Conservation (phyloP, 2,888 invertebrate genomes). For the Cheilosia vulpina region DNA sequence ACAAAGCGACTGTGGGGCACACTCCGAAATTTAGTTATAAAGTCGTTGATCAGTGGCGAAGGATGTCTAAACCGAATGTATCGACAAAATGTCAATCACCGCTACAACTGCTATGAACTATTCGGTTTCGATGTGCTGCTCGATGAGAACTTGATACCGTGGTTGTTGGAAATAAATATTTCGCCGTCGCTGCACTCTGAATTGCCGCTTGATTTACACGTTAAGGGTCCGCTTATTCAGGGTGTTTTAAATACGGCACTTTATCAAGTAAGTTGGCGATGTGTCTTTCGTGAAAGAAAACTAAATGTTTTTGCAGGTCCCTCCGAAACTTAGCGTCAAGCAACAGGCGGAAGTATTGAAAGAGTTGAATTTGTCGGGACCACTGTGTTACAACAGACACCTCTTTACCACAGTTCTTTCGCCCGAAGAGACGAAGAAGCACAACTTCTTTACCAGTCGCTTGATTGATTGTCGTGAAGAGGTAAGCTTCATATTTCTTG, state of each 20-base stretch:
- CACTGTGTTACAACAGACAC: conserved; percentile 88
- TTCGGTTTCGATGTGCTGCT: conserved; percentile 98
- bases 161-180: conserved; percentile 97
- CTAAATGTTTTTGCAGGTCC: conserved; percentile 77
- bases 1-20: conserved; percentile 91
- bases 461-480: conserved; percentile 82
- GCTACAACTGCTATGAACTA: conserved; percentile 96
- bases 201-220: conserved; percentile 94
- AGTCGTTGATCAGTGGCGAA: conserved; percentile 96
- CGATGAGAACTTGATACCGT: conserved; percentile 95
- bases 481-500: conserved; percentile 53
- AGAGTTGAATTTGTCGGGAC: conserved; percentile 83
- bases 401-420: conserved; percentile 88
- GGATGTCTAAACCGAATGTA: conserved; percentile 89
- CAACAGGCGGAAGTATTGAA: conserved; percentile 81
- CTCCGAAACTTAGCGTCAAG: conserved; percentile 82
- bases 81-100: conserved; percentile 89
- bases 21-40: conserved; percentile 95
- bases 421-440: conserved; percentile 87
- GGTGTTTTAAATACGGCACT: conserved; percentile 96
- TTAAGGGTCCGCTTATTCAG: conserved; percentile 96
- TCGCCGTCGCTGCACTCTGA: conserved; percentile 95
- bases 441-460: conserved; percentile 82
- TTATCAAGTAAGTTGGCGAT: conserved; percentile 88
- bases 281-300: neutral